phyloP scores from a whole-genome alignment of 1,140 invertebrate genomes.

The Lamellibrachia luymesi region DNA sequence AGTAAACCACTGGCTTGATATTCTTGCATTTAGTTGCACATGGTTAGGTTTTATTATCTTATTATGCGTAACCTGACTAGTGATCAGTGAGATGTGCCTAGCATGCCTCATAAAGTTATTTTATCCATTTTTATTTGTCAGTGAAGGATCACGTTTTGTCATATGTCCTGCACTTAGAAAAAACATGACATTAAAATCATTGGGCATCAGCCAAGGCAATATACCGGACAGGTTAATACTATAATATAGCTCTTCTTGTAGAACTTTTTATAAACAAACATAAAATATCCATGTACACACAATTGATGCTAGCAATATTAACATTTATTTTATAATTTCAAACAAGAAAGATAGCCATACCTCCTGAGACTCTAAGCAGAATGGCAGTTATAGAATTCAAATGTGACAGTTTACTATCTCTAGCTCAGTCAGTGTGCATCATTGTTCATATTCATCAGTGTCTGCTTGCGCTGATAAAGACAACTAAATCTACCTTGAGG shows the following conservation, averaged over 20 bases:
- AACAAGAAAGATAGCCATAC: not conserved
- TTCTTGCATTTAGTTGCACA: no score
- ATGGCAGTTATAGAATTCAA: not conserved
- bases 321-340: not conserved
- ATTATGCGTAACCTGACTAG: no score
- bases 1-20: no score
- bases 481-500: not conserved
- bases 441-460: not conserved
- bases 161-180: not conserved
- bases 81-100: not conserved
- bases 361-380: not conserved
- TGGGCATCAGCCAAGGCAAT: not conserved
- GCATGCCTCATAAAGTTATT: no score
- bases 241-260: not conserved
- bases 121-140: not conserved
- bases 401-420: not conserved
- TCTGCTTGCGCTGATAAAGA: not conserved
- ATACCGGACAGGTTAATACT: not conserved
- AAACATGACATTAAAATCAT: not conserved
- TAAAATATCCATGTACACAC: not conserved
- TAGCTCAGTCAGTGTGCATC: not conserved
- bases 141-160: not conserved
- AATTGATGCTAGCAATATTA: not conserved
- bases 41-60: no score
- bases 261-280: not conserved